phyloP scores from a whole-genome alignment of 2,797 vertebrate genomes.

The Helostoma temminkii region DNA sequence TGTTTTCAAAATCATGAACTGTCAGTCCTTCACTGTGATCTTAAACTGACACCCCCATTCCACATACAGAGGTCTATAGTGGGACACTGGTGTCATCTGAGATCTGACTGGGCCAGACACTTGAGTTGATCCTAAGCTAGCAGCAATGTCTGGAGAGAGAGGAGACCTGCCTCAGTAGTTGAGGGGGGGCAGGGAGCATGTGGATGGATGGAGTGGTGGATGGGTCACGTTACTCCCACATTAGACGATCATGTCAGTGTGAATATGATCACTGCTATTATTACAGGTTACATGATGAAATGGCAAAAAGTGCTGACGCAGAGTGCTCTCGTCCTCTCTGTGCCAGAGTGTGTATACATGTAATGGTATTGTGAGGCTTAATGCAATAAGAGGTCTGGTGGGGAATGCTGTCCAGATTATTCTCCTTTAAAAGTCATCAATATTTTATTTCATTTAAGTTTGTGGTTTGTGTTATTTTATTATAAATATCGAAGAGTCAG shows the following conservation, averaged over 20 bases:
- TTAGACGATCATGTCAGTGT: conserved; percentile 56
- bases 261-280: conserved; percentile 65
- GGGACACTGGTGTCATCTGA: conserved; percentile 64
- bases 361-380: conserved; percentile 43
- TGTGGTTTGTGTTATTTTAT: conserved; percentile 32
- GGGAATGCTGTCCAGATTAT: conserved; percentile 52
- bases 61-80: conserved; percentile 53
- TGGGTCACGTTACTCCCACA: conserved; percentile 58
- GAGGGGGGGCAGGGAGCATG: neutral
- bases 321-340: conserved; percentile 50
- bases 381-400: conserved; percentile 51
- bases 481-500: conserved; percentile 33
- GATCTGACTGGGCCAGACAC: conserved; percentile 45
- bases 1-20: conserved; percentile 24
- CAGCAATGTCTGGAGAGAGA: conserved; percentile 35
- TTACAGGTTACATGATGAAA: conserved; percentile 70
- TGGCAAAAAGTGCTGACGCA: conserved; percentile 64
- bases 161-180: conserved; percentile 32
- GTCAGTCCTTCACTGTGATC: conserved; percentile 23
- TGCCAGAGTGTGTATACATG: conserved; percentile 13
- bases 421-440: conserved; percentile 47
- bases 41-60: conserved; percentile 21
- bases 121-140: conserved; percentile 51
- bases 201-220: conserved; percentile 40
- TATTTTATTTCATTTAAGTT: conserved; percentile 40